Base-by-base conservation (phyloP, 1,140 invertebrate species). In the Diuraphis noxia region DNA sequence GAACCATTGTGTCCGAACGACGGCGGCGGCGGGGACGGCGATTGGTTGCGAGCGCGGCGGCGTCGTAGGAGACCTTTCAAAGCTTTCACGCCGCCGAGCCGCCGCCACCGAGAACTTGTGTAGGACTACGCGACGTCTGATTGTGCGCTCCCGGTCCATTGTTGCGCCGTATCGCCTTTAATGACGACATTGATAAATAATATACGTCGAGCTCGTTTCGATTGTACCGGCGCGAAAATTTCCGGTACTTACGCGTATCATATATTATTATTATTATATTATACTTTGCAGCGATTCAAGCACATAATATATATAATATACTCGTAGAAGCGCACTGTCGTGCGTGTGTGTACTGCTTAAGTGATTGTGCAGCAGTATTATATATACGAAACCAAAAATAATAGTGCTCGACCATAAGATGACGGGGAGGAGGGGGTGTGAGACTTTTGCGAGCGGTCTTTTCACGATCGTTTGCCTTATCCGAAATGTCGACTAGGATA, bases 181-280 rank as follows among this genome's bases (percentile, higher is more conserved):
- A 56, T 40, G 87, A 88, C 87, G 87, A 88, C 87, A 40, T 88
- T 88, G 87, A 88, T 88, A 88, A 88, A 88, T 88, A 63, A 88
- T 88, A 36, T 52, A 21, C 49, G 49, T n/a, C 38, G 34, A 7
- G 30, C 34, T n/a, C 84, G 56, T 72, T 88, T 40, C 49, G 36
- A 56, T 56, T 88, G 87, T 88, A 52, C n/a, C 40, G 38, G 9
- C 52, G 86, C 38, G 49, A 72, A 88, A 88, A 88, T 63, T 88
- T 87, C 85, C 85, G 85, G 49, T 49, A 9, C 85, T 49, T 52
- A 5, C 43, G 81, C 79, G 34, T 72, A 38, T 38, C 56, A 34
- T n/a, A 63, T n/a, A 63, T n/a, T 63, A 63, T 63, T 43, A n/a
- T n/a, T n/a, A 56, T 56, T 56, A 56, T 72, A 72, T n/a, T 17